A percentile compares a stretch with the other conserved stretches of the same genome.
Evolutionary conservation across 2,797 vertebrate species (phyloP).

Genomic region (Arrhamphus sclerolepis): DNA sequence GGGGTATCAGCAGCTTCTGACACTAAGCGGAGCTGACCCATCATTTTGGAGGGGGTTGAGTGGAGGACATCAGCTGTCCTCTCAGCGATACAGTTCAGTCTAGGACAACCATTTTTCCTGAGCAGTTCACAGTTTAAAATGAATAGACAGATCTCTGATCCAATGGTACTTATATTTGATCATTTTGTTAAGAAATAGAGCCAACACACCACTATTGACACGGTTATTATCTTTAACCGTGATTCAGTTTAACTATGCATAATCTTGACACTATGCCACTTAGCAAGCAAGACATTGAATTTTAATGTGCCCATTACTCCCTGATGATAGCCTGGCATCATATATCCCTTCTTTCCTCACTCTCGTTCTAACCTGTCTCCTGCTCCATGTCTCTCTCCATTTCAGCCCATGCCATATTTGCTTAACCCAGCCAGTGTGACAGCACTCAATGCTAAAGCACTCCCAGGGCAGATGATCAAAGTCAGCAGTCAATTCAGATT

Average conservation of each 20-base stretch:
- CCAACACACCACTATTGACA: slow-evolving; percentile 2
- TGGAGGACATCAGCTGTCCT: slow-evolving; percentile 47
- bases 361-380: slow-evolving; percentile 60
- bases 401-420: slow-evolving; percentile 77
- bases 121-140: slow-evolving; percentile 7
- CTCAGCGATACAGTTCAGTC: slow-evolving; percentile 30
- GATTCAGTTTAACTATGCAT: slow-evolving; percentile 52
- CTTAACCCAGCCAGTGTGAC: slow-evolving; percentile 82
- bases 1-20: slow-evolving; percentile 74
- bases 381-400: slow-evolving; percentile 57
- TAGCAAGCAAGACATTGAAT: slow-evolving; percentile 60
- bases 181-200: slow-evolving; percentile 17
- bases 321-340: slow-evolving; percentile 62
- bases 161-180: not conserved
- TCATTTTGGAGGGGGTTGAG: slow-evolving; percentile 65
- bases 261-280: slow-evolving; percentile 56
- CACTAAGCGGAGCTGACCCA: slow-evolving; percentile 76
- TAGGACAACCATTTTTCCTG: slow-evolving; percentile 1
- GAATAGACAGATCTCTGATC: not conserved
- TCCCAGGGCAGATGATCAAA: slow-evolving; percentile 86
- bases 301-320: slow-evolving; percentile 72
- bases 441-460: slow-evolving; percentile 84
- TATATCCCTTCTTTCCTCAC: slow-evolving; percentile 43
- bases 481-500: slow-evolving; percentile 87
- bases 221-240: slow-evolving; percentile 45